Percentiles rank a stretch among this genome's conserved stretches.
phyloP scores from a whole-genome alignment of 2,113 vertebrate species.

The Progne subis region DNA sequence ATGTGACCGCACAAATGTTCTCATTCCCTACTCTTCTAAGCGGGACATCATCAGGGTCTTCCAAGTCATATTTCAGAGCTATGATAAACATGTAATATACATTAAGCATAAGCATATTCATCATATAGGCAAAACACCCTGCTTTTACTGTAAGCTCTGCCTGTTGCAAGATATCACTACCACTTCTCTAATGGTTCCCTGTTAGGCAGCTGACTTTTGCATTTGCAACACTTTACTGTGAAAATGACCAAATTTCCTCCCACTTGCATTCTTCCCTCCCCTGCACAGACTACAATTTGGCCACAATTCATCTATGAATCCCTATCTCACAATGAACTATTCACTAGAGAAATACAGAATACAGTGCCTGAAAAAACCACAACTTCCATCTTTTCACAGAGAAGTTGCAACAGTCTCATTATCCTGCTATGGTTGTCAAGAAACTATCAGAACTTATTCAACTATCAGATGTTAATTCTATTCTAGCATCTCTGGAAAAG shows the following conservation, averaged over 20 bases:
- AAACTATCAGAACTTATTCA: neutral
- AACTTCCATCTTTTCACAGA: neutral
- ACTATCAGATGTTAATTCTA: neutral
- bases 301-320: neutral
- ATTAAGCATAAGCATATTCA: neutral
- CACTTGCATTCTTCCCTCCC: neutral
- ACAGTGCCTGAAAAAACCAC: neutral
- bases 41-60: neutral
- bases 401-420: neutral
- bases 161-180: neutral
- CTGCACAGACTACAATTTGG: neutral
- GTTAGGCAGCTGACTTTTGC: neutral
- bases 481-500: neutral
- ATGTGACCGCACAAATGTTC: neutral
- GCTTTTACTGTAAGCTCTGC: neutral
- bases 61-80: neutral
- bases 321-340: neutral
- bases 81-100: neutral
- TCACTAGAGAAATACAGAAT: slow-evolving; percentile 7
- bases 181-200: neutral
- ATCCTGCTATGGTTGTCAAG: neutral
- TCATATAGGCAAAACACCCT: neutral
- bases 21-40: neutral
- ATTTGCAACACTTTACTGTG: neutral
- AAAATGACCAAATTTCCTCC: neutral